phyloP scores from a whole-genome alignment of 2,888 invertebrate genomes.

The Teleiodes luculella region DNA sequence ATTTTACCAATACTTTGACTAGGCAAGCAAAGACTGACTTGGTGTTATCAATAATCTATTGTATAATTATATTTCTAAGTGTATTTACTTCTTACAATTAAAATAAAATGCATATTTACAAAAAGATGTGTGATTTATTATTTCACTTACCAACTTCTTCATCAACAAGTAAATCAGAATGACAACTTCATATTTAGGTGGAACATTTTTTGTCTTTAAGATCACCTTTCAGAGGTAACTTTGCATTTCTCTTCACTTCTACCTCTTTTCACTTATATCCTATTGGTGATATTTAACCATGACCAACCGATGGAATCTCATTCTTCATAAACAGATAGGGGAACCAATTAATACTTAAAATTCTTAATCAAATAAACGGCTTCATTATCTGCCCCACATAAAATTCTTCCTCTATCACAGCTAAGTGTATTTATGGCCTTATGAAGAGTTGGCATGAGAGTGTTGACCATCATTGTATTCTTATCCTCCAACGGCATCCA shows the following conservation, averaged over 20 bases:
- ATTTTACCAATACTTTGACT: conserved; percentile 69
- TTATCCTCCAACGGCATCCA: conserved; percentile 86
- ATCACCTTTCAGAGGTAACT: too few species aligned
- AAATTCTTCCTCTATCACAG: conserved; percentile 84
- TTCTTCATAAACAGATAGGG: not conserved
- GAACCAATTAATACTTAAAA: conserved; percentile 58
- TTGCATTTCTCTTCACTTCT: too few species aligned
- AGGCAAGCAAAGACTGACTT: conserved; percentile 78
- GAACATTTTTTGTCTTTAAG: too few species aligned
- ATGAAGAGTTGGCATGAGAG: conserved; percentile 85
- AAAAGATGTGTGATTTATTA: conserved; percentile 28
- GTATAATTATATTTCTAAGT: conserved; percentile 60
- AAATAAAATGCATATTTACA: conserved; percentile 50
- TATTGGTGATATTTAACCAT: not conserved
- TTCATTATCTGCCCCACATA: conserved; percentile 94
- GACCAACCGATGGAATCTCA: not conserved
- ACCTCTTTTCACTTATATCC: too few species aligned
- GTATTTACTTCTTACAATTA: conserved; percentile 53
- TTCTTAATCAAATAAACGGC: conserved; percentile 89
- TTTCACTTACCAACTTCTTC: conserved; percentile 14
- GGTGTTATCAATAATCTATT: conserved; percentile 54
- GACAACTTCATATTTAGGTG: too few species aligned
- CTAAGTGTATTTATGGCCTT: conserved; percentile 91
- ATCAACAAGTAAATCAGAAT: not conserved
- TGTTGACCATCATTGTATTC: conserved; percentile 83